Percentiles rank a stretch among this genome's conserved stretches.
These are phyloP conservation scores for Chaetorhynchus papuensis DNA, from an alignment of 2,113 vertebrate species.

Conservation along the genomic window DNA sequence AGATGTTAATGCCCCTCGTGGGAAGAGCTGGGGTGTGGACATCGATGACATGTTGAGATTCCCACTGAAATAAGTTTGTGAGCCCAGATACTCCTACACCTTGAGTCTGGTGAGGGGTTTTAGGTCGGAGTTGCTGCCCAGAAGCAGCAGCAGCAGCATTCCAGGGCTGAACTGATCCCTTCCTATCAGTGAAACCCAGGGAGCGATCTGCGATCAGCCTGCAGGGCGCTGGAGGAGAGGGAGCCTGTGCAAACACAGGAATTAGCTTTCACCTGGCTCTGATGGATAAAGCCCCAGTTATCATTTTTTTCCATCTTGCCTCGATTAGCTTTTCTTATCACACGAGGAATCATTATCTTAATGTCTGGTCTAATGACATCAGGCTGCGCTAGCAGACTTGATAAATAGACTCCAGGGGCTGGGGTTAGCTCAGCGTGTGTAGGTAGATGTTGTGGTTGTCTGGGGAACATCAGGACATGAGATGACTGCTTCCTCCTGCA, in stretches of 20 bases:
- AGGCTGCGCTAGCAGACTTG: background rate
- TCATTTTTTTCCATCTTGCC: background rate
- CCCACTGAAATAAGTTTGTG: background rate
- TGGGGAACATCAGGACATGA: background rate
- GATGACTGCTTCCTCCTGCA: background rate
- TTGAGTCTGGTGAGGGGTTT: background rate
- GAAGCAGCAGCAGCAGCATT: background rate
- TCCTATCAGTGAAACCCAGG: fast-evolving
- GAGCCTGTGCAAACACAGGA: background rate
- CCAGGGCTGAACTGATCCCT: background rate
- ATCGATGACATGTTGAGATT: background rate
- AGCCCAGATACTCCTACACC: background rate
- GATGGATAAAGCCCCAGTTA: background rate
- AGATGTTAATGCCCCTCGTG: background rate
- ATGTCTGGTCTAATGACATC: background rate
- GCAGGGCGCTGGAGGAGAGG: background rate
- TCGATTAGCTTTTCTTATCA: constrained; percentile 19
- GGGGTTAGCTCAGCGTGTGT: background rate
- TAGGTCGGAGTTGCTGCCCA: background rate
- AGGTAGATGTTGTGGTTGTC: background rate
- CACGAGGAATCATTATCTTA: background rate
- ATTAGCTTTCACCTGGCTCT: background rate
- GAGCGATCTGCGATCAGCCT: background rate
- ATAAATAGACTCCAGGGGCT: background rate
- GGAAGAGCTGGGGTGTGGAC: background rate